phyloP scores from a whole-genome alignment of 2,113 vertebrate genomes.

The Aix galericulata region DNA sequence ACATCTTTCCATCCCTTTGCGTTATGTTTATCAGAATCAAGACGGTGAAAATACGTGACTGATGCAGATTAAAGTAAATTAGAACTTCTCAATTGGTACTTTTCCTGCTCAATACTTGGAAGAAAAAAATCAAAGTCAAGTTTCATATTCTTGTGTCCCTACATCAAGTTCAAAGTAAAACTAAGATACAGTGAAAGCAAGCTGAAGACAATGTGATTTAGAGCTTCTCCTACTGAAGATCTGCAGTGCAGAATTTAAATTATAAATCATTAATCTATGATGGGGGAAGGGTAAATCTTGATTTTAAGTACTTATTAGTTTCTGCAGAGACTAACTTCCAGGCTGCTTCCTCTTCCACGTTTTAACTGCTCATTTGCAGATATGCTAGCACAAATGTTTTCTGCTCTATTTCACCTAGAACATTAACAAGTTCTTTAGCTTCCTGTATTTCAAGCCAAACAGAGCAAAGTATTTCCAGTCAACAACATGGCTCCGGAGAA shows the following conservation, averaged over 20 bases:
- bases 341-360: not conserved
- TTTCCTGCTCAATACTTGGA: not conserved
- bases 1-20: not conserved
- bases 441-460: not conserved
- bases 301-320: not conserved
- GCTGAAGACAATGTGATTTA: not conserved
- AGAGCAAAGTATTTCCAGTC: not conserved
- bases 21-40: not conserved
- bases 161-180: not conserved
- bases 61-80: not conserved
- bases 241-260: not conserved
- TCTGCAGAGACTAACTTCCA: not conserved
- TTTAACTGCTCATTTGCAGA: not conserved
- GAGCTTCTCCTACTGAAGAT: not conserved
- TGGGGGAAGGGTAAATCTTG: not conserved
- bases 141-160: not conserved
- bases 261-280: not conserved
- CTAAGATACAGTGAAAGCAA: not conserved
- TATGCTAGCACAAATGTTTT: not conserved
- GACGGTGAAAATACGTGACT: not conserved
- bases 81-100: not conserved
- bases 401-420: not conserved
- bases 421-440: not conserved
- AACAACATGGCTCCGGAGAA: constrained; percentile 3
- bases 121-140: not conserved